These are phyloP conservation scores for Hylaeus volcanicus DNA, from an alignment of 1,140 invertebrate species.

Conservation along the genomic window DNA sequence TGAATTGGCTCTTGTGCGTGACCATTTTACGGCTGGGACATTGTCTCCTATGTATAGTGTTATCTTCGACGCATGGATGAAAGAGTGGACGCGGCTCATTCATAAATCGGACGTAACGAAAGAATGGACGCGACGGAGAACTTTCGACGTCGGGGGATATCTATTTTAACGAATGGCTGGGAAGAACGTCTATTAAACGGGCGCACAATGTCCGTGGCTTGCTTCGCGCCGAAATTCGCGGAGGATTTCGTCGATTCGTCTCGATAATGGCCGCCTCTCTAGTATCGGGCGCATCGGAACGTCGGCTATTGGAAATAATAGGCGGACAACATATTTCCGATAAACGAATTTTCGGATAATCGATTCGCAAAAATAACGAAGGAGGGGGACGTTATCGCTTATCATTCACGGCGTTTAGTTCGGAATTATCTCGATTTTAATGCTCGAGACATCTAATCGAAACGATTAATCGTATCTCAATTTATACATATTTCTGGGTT, in stretches of 20 bases:
- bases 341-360: too few species aligned
- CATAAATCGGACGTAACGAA: constrained; percentile 8
- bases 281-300: too few species aligned
- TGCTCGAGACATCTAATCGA: too few species aligned
- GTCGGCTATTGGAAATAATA: background rate
- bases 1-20: constrained; percentile 7
- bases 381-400: too few species aligned
- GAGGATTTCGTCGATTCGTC: background rate
- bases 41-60: constrained; percentile 18
- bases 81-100: constrained; percentile 15
- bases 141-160: background rate
- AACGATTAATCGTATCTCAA: too few species aligned
- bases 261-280: too few species aligned
- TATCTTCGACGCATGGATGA: constrained; percentile 15
- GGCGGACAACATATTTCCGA: too few species aligned
- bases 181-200: background rate
- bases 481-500: too few species aligned
- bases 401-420: too few species aligned
- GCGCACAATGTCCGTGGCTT: background rate
- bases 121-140: constrained; percentile 29
- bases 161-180: constrained; percentile 13
- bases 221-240: background rate
- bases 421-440: too few species aligned
- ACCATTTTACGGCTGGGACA: constrained; percentile 6
- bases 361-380: too few species aligned